phyloP scores from a whole-genome alignment of 1,140 invertebrate species.

The Lasaia peninsularis region DNA sequence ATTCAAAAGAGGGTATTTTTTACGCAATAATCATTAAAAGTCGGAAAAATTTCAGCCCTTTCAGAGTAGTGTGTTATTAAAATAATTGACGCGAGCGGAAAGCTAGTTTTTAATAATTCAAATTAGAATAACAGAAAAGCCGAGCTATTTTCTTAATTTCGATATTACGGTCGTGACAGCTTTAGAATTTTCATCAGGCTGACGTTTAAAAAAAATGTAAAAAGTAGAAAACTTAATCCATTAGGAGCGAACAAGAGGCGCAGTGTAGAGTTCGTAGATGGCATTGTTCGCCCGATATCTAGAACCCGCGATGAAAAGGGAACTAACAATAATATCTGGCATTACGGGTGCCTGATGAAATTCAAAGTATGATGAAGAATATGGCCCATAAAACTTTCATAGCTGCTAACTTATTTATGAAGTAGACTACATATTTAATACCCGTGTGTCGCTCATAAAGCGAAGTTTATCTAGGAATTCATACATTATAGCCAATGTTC shows the following conservation, averaged over 20 bases:
- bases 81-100: too few relatives aligned
- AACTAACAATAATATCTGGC: constrained; percentile 43
- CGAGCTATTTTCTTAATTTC: background rate
- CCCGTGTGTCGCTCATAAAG: constrained; percentile 40
- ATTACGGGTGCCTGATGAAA: constrained; percentile 56
- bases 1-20: too few relatives aligned
- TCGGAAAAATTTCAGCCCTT: too few relatives aligned
- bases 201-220: background rate
- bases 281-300: constrained; percentile 4
- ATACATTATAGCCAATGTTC: constrained; percentile 7
- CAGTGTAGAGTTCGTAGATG: background rate
- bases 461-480: constrained; percentile 14
- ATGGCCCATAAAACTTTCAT: constrained; percentile 69
- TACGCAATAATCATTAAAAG: too few relatives aligned
- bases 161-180: constrained; percentile 8
- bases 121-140: background rate
- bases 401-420: constrained; percentile 72
- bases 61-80: too few relatives aligned
- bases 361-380: constrained; percentile 70
- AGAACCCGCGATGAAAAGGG: constrained; percentile 17
- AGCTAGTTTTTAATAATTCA: too few relatives aligned
- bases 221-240: constrained; percentile 3
- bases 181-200: background rate
- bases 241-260: constrained; percentile 5
- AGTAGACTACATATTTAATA: constrained; percentile 64